Evolutionary conservation across 30 jellyfish, hydroid and myxozoan genomes (phyloP).

Genomic region (Cassiopea andromeda): DNA sequence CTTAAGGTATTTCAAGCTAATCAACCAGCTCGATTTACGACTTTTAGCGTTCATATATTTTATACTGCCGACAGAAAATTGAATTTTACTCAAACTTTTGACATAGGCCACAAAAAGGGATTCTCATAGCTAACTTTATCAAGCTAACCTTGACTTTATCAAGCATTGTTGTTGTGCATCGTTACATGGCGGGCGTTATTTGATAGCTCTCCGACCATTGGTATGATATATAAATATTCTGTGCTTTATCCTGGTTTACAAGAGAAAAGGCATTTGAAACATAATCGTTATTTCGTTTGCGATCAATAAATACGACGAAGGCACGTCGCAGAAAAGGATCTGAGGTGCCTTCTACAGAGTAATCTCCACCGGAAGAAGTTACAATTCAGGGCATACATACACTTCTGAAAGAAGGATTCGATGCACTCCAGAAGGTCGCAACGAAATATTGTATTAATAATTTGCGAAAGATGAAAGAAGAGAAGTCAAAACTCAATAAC

Average conservation of each 20-base stretch:
- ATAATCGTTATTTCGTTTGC: neutral
- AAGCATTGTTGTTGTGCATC: neutral
- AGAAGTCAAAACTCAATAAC: neutral
- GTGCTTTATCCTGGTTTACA: neutral
- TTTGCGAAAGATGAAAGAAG: neutral
- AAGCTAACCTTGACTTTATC: too few relatives aligned
- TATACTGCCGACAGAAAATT: too few relatives aligned
- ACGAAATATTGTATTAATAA: neutral
- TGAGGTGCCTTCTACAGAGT: neutral
- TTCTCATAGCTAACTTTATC: too few relatives aligned
- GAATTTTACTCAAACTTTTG: too few relatives aligned
- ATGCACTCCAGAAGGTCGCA: neutral
- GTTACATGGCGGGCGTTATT: neutral
- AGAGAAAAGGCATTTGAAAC: neutral
- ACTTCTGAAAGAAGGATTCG: neutral
- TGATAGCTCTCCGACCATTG: neutral
- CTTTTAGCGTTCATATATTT: too few relatives aligned
- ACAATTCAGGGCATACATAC: neutral
- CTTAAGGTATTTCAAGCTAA: too few relatives aligned
- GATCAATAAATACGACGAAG: neutral
- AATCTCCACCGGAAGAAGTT: neutral
- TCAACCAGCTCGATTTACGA: too few relatives aligned
- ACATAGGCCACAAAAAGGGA: too few relatives aligned
- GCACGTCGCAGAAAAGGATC: neutral
- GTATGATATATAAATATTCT: neutral